Evolutionary conservation across 2,888 invertebrate genomes (phyloP).

Genomic region (Sarcophaga carnaria): DNA sequence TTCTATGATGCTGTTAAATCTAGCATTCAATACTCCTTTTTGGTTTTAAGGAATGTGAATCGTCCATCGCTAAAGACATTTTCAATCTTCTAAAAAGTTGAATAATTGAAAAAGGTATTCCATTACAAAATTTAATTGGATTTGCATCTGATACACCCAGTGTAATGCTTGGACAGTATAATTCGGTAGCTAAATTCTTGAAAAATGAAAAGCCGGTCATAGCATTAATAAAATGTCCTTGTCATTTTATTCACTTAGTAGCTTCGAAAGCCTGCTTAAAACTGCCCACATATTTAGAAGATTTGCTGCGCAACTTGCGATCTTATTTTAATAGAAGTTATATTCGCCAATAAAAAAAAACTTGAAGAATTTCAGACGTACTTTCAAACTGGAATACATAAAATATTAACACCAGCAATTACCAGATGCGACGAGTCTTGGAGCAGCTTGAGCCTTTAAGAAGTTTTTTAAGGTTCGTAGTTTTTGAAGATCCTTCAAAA

Average conservation of each 20-base stretch:
- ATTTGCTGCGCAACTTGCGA: neutral
- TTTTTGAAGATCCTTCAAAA: too few species aligned
- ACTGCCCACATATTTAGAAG: too few species aligned
- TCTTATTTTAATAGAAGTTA: constrained; percentile 21
- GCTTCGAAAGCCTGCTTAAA: too few species aligned
- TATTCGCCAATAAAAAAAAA: constrained; percentile 9
- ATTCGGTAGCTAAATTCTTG: constrained; percentile 26
- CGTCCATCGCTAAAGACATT: constrained; percentile 15
- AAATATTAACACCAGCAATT: neutral
- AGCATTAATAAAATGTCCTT: constrained; percentile 5
- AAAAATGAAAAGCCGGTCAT: neutral
- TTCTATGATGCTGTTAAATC: constrained; percentile 14
- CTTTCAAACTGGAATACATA: constrained; percentile 13
- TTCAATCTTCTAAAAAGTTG: constrained; percentile 14
- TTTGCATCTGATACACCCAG: constrained; percentile 26
- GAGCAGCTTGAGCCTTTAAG: too few species aligned
- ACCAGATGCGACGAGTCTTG: too few species aligned
- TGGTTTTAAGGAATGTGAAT: constrained; percentile 11
- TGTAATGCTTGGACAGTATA: constrained; percentile 30
- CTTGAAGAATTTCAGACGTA: constrained; percentile 22
- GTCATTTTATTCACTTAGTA: neutral
- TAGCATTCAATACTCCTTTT: constrained; percentile 18
- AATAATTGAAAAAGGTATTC: constrained; percentile 26
- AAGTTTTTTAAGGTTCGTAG: too few species aligned
- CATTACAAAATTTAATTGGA: constrained; percentile 31